Percentiles rank a stretch among this genome's conserved stretches.
phyloP scores from a whole-genome alignment of 1,140 invertebrate genomes.

The Pseudomyrmex flavicornis region DNA sequence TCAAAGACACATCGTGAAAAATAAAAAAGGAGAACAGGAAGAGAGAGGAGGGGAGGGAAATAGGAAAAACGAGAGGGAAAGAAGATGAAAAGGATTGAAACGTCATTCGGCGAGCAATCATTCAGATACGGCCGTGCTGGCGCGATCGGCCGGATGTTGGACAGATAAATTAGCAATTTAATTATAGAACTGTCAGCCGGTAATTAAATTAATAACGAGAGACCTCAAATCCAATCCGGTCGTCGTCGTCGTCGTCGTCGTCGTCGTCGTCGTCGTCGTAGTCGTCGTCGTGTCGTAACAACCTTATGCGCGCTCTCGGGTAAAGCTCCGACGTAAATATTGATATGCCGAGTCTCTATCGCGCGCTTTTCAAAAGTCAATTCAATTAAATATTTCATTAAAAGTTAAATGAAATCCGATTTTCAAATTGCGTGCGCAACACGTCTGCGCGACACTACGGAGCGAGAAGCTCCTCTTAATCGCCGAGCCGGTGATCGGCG shows the following conservation, averaged over 20 bases:
- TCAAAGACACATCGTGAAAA: constrained; percentile 41
- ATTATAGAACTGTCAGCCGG: constrained; percentile 85
- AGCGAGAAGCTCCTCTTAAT: background rate
- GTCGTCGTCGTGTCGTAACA: constrained; percentile 58
- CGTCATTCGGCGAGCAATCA: constrained; percentile 80
- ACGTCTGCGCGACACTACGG: background rate
- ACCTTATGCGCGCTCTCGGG: constrained; percentile 70
- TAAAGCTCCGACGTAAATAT: constrained; percentile 62
- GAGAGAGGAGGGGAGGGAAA: background rate
- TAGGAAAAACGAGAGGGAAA: background rate
- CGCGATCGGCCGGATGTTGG: constrained; percentile 78
- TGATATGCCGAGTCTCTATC: constrained; percentile 61
- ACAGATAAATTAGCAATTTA: constrained; percentile 85
- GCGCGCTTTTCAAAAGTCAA: constrained; percentile 70
- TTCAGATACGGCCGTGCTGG: constrained; percentile 70
- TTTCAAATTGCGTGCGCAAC: constrained; percentile 22
- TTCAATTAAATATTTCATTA: constrained; percentile 60
- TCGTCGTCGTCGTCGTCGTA: constrained; percentile 58
- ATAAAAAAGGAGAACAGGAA: constrained; percentile 18
- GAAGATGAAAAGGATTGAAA: constrained; percentile 79
- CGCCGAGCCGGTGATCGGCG: background rate
- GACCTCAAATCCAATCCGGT: constrained; percentile 82
- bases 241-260: constrained; percentile 67
- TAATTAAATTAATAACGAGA: constrained; percentile 86
- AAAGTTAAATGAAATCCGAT: constrained; percentile 32